Conservation (phyloP, 2,888 invertebrate genomes). For the Clusia tigrina region DNA sequence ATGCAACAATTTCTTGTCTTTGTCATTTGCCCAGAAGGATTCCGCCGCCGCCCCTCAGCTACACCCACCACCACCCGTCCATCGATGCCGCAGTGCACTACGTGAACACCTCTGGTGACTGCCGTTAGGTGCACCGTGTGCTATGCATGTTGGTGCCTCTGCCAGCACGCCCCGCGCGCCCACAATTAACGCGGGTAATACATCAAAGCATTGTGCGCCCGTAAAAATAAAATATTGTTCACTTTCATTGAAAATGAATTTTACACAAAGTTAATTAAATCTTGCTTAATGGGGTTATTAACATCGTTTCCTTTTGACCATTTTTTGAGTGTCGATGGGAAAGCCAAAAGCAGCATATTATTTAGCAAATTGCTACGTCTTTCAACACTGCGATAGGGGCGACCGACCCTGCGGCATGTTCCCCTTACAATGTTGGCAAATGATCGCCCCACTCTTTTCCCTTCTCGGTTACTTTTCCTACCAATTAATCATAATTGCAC, state of each 20-base stretch:
- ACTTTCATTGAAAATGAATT: not conserved
- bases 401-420: no score
- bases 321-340: no score
- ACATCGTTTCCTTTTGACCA: not conserved
- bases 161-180: not conserved
- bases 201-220: not conserved
- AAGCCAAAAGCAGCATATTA: no score
- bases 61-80: not conserved
- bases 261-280: not conserved
- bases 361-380: no score
- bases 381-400: no score
- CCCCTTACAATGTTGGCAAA: no score
- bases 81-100: not conserved
- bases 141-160: not conserved
- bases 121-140: not conserved
- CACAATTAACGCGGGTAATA: not conserved
- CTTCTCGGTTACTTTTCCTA: no score
- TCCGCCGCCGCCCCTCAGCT: not conserved
- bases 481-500: no score
- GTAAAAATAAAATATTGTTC: not conserved
- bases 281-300: slow-evolving; percentile 1
- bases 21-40: not conserved
- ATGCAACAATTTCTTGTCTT: no score
- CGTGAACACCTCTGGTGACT: not conserved
- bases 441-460: no score